Conservation (phyloP, 2,113 vertebrate species). For the Benthochromis sp. region DNA sequence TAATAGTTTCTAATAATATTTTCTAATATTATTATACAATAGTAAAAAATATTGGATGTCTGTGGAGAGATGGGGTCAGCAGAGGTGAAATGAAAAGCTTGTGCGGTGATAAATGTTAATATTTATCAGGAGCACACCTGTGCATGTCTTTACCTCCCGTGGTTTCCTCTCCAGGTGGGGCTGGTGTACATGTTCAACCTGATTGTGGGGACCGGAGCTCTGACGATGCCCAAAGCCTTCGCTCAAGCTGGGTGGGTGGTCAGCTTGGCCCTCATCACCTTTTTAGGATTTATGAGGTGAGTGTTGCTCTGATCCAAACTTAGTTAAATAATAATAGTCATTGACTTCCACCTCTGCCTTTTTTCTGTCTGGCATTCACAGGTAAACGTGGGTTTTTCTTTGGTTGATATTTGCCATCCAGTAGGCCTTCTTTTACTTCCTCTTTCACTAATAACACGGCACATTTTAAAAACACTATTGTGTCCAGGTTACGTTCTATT, state of each 20-base stretch:
- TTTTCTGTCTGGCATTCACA: accelerated
- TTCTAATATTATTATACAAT: neutral
- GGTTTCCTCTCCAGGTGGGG: conserved; percentile 78
- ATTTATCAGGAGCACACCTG: neutral
- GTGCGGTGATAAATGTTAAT: neutral
- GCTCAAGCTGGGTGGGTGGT: conserved; percentile 89
- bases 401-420: neutral
- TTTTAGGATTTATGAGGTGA: conserved; percentile 95
- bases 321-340: neutral
- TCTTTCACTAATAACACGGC: neutral
- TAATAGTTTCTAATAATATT: neutral
- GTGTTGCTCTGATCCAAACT: neutral
- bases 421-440: neutral
- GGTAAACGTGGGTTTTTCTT: neutral
- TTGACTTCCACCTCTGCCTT: neutral
- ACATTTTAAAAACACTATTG: accelerated
- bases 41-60: neutral
- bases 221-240: conserved; percentile 97
- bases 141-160: neutral
- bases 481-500: neutral
- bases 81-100: neutral
- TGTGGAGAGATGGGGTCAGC: neutral
- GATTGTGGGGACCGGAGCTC: conserved; percentile 91
- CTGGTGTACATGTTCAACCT: conserved; percentile 98
- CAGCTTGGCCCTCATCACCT: conserved; percentile 83